Evolutionary conservation across 2,113 vertebrate species (phyloP).

Genomic region (Fulica atra): DNA sequence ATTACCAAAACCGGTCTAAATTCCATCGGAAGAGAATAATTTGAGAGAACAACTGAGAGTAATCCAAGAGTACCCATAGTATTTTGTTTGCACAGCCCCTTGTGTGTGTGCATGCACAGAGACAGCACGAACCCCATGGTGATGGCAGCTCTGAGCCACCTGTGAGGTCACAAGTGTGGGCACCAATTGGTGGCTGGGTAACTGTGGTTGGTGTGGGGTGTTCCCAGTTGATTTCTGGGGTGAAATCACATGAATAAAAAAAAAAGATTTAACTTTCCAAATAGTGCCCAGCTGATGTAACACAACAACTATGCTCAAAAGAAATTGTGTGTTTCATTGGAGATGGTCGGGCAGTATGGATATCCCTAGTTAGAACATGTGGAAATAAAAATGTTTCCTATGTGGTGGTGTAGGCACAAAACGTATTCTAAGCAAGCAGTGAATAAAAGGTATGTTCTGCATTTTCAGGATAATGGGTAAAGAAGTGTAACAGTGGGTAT

Average conservation of each 20-base stretch:
- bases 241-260: neutral
- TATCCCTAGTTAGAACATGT: neutral
- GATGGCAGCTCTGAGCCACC: neutral
- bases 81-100: neutral
- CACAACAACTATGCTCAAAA: rapidly evolving
- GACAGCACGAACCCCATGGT: rapidly evolving
- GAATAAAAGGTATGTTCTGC: neutral
- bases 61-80: rapidly evolving
- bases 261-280: neutral
- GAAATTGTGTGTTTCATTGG: neutral
- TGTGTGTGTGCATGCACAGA: rapidly evolving
- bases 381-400: neutral
- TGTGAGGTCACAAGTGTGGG: rapidly evolving
- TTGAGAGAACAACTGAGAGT: neutral
- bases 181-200: no score
- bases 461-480: neutral
- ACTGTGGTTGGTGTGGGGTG: no score
- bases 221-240: neutral
- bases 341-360: neutral
- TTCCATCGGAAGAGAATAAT: neutral
- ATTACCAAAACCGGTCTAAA: neutral
- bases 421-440: neutral
- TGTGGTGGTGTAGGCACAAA: neutral
- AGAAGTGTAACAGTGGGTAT: neutral
- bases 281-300: neutral